A percentile compares a stretch with the other conserved stretches of the same genome.
These are phyloP conservation scores for Beaufortia kweichowensis DNA, from an alignment of 2,113 vertebrate genomes.

Conservation along the genomic window DNA sequence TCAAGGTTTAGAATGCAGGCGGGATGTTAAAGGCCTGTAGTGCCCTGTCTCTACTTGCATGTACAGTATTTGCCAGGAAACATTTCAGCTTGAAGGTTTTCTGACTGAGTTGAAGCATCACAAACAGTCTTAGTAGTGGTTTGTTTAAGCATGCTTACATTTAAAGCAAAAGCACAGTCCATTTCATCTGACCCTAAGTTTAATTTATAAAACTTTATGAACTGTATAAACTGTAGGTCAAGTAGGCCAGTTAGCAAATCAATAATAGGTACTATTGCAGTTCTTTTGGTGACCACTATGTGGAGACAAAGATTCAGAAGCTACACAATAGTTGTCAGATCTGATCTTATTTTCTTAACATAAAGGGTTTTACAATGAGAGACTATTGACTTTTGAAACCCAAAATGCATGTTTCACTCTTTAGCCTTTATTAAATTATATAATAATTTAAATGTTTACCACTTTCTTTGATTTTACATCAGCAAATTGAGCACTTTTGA, in stretches of 20 bases:
- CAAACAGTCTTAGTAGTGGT: background rate
- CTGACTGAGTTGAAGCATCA: slow-evolving; percentile 5
- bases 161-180: slow-evolving; percentile 5
- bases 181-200: background rate
- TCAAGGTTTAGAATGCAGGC: background rate
- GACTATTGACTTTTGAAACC: background rate
- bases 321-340: background rate
- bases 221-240: background rate
- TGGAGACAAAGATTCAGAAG: slow-evolving; percentile 39
- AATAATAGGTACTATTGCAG: background rate
- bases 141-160: background rate
- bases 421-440: no score
- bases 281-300: slow-evolving; percentile 30
- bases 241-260: background rate
- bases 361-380: no score
- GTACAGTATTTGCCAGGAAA: background rate
- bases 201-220: background rate
- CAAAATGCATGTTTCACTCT: no score
- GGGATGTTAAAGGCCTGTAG: slow-evolving; percentile 3
- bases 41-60: slow-evolving; percentile 26
- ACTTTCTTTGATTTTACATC: no score
- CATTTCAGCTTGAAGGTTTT: slow-evolving; percentile 13
- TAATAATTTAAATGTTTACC: no score
- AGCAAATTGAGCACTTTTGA: background rate
- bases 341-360: background rate